A percentile compares a stretch with the other conserved stretches of the same genome.
Evolutionary conservation across 2,888 invertebrate genomes (phyloP).

Genomic region (Drosophila anomelani): DNA sequence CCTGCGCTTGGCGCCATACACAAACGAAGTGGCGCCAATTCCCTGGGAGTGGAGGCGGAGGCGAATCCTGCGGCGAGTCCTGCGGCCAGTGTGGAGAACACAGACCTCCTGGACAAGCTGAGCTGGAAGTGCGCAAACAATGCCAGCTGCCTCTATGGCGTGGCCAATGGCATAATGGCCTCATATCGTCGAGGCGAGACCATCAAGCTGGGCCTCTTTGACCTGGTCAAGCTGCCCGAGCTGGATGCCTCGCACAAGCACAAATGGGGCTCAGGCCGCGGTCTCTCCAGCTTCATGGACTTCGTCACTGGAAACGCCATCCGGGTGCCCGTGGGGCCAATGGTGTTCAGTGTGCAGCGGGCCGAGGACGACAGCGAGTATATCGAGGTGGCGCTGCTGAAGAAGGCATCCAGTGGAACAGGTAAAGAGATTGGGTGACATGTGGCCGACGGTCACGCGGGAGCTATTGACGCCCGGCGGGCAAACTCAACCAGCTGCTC

Average conservation of each 20-base stretch:
- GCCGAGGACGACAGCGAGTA: constrained; percentile 83
- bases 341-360: constrained; percentile 84
- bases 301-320: constrained; percentile 83
- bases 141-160: constrained; percentile 86
- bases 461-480: background rate
- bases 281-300: constrained; percentile 79
- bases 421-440: constrained; percentile 66
- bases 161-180: constrained; percentile 86
- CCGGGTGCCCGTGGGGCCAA: constrained; percentile 83
- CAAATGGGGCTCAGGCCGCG: constrained; percentile 76
- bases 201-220: constrained; percentile 86
- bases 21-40: constrained; percentile 63
- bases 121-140: constrained; percentile 87
- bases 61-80: constrained; percentile 24
- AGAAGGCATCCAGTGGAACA: constrained; percentile 79
- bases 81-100: constrained; percentile 61
- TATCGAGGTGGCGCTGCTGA: constrained; percentile 83
- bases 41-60: constrained; percentile 36
- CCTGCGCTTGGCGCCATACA: constrained; percentile 56
- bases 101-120: constrained; percentile 80
- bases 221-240: constrained; percentile 86
- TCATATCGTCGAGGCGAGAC: constrained; percentile 86
- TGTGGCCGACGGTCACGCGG: constrained; percentile 9
- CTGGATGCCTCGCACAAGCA: constrained; percentile 62
- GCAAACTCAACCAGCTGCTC: constrained; percentile 22